phyloP scores from a whole-genome alignment of 2,113 vertebrate genomes.

The Trichechus manatus region DNA sequence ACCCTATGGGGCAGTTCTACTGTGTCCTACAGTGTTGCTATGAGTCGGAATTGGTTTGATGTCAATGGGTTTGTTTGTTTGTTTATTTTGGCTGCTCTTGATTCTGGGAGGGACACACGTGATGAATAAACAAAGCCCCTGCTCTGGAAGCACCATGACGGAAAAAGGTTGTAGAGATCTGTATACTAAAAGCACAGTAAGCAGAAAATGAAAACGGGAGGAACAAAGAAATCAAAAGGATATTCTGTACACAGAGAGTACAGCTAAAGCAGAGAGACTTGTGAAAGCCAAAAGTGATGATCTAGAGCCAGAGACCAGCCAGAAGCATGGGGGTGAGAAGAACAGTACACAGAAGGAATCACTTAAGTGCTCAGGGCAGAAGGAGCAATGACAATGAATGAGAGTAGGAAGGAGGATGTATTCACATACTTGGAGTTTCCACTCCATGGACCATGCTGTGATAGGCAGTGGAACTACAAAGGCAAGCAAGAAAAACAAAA shows the following conservation, averaged over 20 bases:
- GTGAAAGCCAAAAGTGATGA: background rate
- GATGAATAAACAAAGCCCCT: background rate
- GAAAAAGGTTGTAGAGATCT: background rate
- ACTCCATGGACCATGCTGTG: background rate
- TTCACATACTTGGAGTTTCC: accelerated
- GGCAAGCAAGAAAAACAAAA: background rate
- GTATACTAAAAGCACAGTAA: background rate
- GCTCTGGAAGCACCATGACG: background rate
- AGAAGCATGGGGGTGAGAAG: background rate
- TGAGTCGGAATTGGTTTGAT: no score
- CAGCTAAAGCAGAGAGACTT: background rate
- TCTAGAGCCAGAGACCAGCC: background rate
- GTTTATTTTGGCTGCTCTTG: background rate
- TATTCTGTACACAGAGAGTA: background rate
- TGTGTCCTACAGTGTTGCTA: no score
- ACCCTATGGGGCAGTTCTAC: no score
- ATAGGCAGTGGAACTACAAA: accelerated
- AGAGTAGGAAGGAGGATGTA: no score
- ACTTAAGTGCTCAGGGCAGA: background rate
- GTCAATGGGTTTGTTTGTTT: no score
- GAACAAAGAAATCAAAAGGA: background rate
- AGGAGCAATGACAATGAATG: accelerated
- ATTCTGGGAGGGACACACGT: background rate
- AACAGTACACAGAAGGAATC: background rate
- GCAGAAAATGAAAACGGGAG: background rate